Evolutionary conservation across 2,113 vertebrate genomes (phyloP), one percentile per base, ranked within the genome.

Genomic region (Lichenostomus cassidix): DNA sequence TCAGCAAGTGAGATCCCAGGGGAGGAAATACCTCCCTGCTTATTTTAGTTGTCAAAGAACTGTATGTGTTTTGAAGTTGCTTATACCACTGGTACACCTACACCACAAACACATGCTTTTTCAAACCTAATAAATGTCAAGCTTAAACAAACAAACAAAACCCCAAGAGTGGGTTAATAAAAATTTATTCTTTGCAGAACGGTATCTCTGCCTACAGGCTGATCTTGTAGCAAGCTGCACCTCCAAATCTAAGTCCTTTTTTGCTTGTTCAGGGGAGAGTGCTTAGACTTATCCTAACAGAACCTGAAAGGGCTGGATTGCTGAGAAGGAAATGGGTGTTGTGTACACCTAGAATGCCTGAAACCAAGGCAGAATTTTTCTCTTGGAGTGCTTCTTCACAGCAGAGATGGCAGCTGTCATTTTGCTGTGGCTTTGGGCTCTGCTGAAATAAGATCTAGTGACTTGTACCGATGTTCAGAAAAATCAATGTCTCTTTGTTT

Each of bases 401-500:
- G 1, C 81, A 64, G 89, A 92, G 81, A 12, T 10, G 9, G 63
- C 88, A 91, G 78, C 69, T 69, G 78, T 91, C 79, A 76, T 76
- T 91, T 65, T 85, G 70, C 82, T 76, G 63, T 71, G 83, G 56
- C 47, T 77, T 49, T 76, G 59, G 80, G 84, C 55, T 74, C 56
- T 47, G 50, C 63, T 94, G 89, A 65, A 85, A 65, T 60, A 31
- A 15, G 2, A 55, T 85, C 78, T 50, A 19, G 60, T 79, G 84
- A 77, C 42, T 90, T 49, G 62, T 39, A 44, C 19, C 0, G 0
- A 35, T 53, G 63, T 75, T 83, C 29, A 59, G 68, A 74, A 68
- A 74, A 86, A 65, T 29, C 33, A 50, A 46, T 94, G 59, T 79
- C 42, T 53, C 75, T 91, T 62, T 92, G 90, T 95, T 89, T 92